Percentiles rank a stretch among this genome's conserved stretches.
phyloP scores from a whole-genome alignment of 2,113 vertebrate genomes.

The Labeo catla region DNA sequence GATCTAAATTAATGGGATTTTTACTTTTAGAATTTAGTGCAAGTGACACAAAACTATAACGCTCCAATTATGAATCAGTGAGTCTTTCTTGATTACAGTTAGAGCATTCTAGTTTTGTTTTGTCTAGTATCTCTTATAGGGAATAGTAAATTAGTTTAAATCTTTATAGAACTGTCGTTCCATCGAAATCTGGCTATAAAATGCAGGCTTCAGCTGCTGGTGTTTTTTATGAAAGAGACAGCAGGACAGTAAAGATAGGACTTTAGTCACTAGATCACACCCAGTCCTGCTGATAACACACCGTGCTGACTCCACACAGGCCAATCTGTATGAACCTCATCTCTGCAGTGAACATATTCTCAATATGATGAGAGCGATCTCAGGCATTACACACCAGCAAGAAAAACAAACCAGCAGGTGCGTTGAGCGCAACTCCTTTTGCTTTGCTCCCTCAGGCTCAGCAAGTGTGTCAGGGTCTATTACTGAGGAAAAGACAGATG shows the following conservation, averaged over 20 bases:
- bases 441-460: constrained; percentile 66
- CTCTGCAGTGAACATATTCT: neutral
- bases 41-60: neutral
- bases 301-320: constrained; percentile 40
- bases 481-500: constrained; percentile 55
- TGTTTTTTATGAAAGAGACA: constrained; percentile 26
- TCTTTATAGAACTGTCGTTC: neutral
- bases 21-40: neutral
- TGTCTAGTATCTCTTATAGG: neutral
- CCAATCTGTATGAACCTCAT: neutral
- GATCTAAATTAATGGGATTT: neutral
- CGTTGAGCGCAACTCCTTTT: constrained; percentile 65
- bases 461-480: constrained; percentile 70
- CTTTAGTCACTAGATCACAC: constrained; percentile 27
- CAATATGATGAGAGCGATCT: constrained; percentile 41
- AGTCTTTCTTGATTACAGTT: neutral
- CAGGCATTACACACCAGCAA: constrained; percentile 7
- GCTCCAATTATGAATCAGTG: neutral
- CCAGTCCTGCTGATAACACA: constrained; percentile 23
- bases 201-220: neutral
- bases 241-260: constrained; percentile 30
- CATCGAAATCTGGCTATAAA: neutral
- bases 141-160: neutral
- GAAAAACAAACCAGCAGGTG: constrained; percentile 62
- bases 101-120: neutral